Evolutionary conservation across 2,113 vertebrate species (phyloP).

Genomic region (Cyphomyrus plagiostoma): DNA sequence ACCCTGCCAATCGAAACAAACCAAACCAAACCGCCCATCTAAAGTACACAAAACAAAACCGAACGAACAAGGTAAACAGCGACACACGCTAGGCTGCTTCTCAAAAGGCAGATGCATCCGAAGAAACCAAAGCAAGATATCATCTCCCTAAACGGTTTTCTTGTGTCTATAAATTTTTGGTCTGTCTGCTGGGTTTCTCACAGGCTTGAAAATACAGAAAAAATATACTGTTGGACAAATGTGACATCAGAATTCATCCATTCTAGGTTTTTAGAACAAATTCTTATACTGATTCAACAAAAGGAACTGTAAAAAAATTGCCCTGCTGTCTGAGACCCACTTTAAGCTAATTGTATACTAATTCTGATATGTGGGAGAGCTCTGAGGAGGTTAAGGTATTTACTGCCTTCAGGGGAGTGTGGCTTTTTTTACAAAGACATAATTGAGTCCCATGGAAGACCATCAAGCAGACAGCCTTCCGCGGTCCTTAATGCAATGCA

Average conservation of each 20-base stretch:
- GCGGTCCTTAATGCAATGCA: slow-evolving; percentile 9
- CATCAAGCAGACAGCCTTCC: background rate
- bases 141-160: background rate
- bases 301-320: background rate
- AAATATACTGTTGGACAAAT: background rate
- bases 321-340: background rate
- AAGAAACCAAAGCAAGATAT: background rate
- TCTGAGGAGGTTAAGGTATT: slow-evolving; percentile 5
- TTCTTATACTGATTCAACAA: background rate
- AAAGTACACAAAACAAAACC: slow-evolving; percentile 6
- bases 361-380: background rate
- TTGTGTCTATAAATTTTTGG: background rate
- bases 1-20: background rate
- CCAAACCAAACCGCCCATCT: background rate
- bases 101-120: background rate
- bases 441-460: slow-evolving; percentile 5
- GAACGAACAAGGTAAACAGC: background rate
- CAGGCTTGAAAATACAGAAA: background rate
- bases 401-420: slow-evolving; percentile 1
- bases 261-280: background rate
- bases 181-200: background rate
- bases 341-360: background rate
- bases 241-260: background rate
- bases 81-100: background rate
- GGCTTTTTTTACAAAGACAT: slow-evolving; percentile 16